Percentiles rank a stretch among this genome's conserved stretches.
These are phyloP conservation scores for Lissocephala sabroskyi DNA, from an alignment of 2,888 invertebrate genomes.

Conservation along the genomic window DNA sequence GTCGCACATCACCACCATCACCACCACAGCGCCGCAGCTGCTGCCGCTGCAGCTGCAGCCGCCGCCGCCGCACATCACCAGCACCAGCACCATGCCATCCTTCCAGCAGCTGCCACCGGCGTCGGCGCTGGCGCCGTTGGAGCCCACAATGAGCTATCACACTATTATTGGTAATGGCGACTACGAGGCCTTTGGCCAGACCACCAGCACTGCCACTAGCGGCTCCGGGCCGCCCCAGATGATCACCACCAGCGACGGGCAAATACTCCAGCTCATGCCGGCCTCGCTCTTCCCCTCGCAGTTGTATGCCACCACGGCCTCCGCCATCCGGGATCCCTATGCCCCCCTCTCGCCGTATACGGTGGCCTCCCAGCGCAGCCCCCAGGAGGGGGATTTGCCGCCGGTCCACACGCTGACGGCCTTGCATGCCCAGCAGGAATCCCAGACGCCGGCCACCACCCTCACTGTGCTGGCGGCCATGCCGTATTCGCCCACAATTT, in stretches of 20 bases:
- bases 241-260: slow-evolving; percentile 59
- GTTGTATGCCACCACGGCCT: not conserved
- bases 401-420: slow-evolving; percentile 57
- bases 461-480: slow-evolving; percentile 43
- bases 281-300: slow-evolving; percentile 45
- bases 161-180: slow-evolving; percentile 87
- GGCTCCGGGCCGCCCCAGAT: slow-evolving; percentile 50
- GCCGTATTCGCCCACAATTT: slow-evolving; percentile 59
- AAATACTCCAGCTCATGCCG: slow-evolving; percentile 68
- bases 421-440: slow-evolving; percentile 47
- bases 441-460: slow-evolving; percentile 34
- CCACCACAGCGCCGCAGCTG: slow-evolving; percentile 53
- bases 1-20: slow-evolving; percentile 50
- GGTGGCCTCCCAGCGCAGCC: slow-evolving; percentile 57
- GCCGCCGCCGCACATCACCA: slow-evolving; percentile 57
- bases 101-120: slow-evolving; percentile 75
- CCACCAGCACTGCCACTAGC: not conserved
- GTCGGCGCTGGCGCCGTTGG: slow-evolving; percentile 73
- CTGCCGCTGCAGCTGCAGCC: slow-evolving; percentile 35
- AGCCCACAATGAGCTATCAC: slow-evolving; percentile 79
- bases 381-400: slow-evolving; percentile 68
- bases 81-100: slow-evolving; percentile 70
- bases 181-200: not conserved
- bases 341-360: slow-evolving; percentile 51
- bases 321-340: slow-evolving; percentile 42